Evolutionary conservation across 1,140 invertebrate genomes (phyloP).

Genomic region (Caenorhabditis elegans): WBcel235 BX284606.5:6071501-6072000

Average conservation of each 20-base stretch:
- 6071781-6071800: background rate
- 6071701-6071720: background rate
- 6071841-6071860: no score
- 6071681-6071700: slow-evolving; percentile 24
- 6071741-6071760: background rate
- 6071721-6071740: slow-evolving; percentile 14
- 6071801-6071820: no score
- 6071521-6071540: background rate
- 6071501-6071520: background rate
- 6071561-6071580: background rate
- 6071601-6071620: background rate
- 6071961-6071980: no score
- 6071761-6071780: background rate
- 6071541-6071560: background rate
- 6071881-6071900: no score
- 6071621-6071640: no score
- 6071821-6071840: no score
- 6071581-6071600: slow-evolving; percentile 1
- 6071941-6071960: no score
- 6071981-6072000: no score
- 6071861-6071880: no score
- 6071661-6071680: slow-evolving; percentile 26
- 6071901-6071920: no score
- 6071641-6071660: background rate
- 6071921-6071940: no score